Base-by-base conservation (phyloP, 2,888 invertebrate species). In the Chymomyza fuscimana region DNA sequence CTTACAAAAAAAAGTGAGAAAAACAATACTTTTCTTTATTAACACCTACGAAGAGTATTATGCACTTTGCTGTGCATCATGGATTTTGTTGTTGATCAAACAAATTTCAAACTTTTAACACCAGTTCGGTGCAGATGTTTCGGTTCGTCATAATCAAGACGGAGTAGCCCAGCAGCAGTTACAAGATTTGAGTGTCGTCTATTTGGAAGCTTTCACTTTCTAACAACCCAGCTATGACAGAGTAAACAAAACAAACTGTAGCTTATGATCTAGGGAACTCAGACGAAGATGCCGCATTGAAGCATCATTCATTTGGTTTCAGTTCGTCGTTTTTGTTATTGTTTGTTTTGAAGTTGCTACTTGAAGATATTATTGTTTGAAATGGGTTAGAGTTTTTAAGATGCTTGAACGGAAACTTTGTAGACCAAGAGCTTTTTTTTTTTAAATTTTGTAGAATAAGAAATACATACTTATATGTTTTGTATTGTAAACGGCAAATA, bases 161-260 rank as follows among this genome's bases (percentile, higher is more conserved):
- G 62, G 61, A 15, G 36, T 59, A 62, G 32, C 68, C 54, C 59
- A n/a, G 10, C 19, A 62, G 50, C 60, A 54, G 61, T 15, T 70
- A 40, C 58, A 77, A 65, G 69, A 59, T 56, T 67, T 64, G 77
- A 70, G 69, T 76, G 70, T 76, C 59, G 40, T 32, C 70, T 61
- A 62, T 72, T 77, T 61, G 65, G 67, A 63, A 36, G 82, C 81
- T 79, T 82, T 82, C 87, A 82, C 82, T 82, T 82, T 85, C 81
- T 70, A 81, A 2, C 2, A 76, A 79, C 71, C 73, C 65, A 71
- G 69, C 68, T 69, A 25, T 12, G 22, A 25, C 63, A 61, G 12
- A 67, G 67, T 54, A 67, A 80, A 78, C 80, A 77, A 9, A 54
- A 7, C 54, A 78, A 80, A 68, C 69, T 67, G 67, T 77, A 72